These are phyloP conservation scores for Macrobrachium rosenbergii DNA, from an alignment of 1,140 invertebrate species.

Conservation along the genomic window DNA sequence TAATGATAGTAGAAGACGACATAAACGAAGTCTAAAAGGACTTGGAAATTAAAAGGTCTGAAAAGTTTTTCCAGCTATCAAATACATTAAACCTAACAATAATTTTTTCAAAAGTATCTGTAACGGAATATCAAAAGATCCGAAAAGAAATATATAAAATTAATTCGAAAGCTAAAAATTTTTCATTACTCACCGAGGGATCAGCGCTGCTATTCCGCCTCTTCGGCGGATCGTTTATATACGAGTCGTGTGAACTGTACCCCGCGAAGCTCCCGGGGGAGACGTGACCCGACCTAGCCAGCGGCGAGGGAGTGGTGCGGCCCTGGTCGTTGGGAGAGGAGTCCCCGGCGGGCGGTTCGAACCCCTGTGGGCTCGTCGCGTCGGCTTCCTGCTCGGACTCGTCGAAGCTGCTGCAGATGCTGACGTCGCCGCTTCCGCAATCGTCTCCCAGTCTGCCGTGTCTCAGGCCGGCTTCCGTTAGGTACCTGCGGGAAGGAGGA, in stretches of 20 bases:
- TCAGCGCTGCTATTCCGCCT: slow-evolving; percentile 47
- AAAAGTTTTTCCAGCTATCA: too few species aligned
- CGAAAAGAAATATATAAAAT: too few species aligned
- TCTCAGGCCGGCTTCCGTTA: slow-evolving; percentile 30
- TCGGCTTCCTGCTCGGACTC: slow-evolving; percentile 40
- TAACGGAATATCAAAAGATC: too few species aligned
- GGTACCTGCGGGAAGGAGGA: slow-evolving; percentile 32
- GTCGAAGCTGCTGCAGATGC: slow-evolving; percentile 51
- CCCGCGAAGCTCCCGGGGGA: slow-evolving; percentile 23
- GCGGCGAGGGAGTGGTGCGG: slow-evolving; percentile 4
- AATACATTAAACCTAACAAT: too few species aligned
- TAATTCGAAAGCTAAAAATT: neutral
- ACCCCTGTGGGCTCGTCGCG: slow-evolving; percentile 26
- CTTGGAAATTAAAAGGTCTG: too few species aligned
- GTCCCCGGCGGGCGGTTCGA: slow-evolving; percentile 4
- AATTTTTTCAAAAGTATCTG: too few species aligned
- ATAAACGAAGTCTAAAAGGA: too few species aligned
- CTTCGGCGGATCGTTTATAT: neutral
- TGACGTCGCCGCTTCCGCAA: slow-evolving; percentile 46
- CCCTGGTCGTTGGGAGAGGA: neutral
- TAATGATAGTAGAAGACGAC: too few species aligned
- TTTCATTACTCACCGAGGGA: slow-evolving; percentile 20
- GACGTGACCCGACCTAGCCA: slow-evolving; percentile 30
- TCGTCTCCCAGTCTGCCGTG: neutral
- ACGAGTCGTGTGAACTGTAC: slow-evolving; percentile 18